Base-by-base conservation (phyloP, 2,113 vertebrate genomes). In the Leucoraja erinaceus region DNA sequence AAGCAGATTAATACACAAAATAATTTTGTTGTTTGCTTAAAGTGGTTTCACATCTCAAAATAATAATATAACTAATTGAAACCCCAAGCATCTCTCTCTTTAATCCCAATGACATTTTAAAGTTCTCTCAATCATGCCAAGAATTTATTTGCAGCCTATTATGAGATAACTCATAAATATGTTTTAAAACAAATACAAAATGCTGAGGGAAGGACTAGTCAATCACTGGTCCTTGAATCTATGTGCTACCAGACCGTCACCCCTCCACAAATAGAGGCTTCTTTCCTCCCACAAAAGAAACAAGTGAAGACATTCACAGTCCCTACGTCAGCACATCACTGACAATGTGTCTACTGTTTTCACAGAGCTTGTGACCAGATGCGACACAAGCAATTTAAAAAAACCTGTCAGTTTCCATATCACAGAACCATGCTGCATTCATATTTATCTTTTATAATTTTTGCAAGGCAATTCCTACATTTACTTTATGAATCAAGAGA, bases 311-410 rank as follows among this genome's bases (percentile, higher is more conserved):
- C 28, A 91, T 33, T 22, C 5, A 91, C 31, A 70, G 31, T n/a
- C 16, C 5, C 18, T 25, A 47, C 33, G 6, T 90, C 88, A 90
- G 88, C 63, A 72, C 66, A 47, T 47, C 31, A 90, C 86, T 90
- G 63, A 90, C 88, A 90, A 90, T 38, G 61, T 47, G 38, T 38
- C 88, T 63, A 90, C 20, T 90, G 66, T 90, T 18, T 47, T 25
- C 7, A 22, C 22, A 33, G 72, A 91, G 22, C 90, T 91, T 25
- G 68, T 72, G 68, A 91, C 54, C 68, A 2, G 38, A 91, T 25
- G 31, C 38, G 38, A 33, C 25, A 72, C 18, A 72, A 91, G 66
- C 7, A 6, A 72, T 91, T 91, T 72, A 1, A 72, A 54, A 14
- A 70, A 22, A 16, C 3, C 0, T 47, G 0, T 38, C 22, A 2